A percentile compares a stretch with the other conserved stretches of the same genome.
Conservation (phyloP, 2,797 vertebrate species). For the Chiloscyllium punctatum region DNA sequence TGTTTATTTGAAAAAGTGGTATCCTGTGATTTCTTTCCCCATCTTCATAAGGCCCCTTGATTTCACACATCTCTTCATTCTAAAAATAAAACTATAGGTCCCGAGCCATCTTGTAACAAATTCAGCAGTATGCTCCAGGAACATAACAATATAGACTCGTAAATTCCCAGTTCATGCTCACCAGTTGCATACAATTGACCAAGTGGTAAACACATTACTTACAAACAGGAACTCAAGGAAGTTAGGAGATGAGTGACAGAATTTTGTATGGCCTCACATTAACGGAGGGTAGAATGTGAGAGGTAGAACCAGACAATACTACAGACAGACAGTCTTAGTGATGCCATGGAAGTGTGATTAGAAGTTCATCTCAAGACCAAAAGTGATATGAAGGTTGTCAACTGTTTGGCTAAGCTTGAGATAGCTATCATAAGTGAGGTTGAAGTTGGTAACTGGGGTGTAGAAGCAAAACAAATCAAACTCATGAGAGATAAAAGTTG, state of each 20-base stretch:
- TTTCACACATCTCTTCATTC: too few relatives aligned
- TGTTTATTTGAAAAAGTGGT: too few relatives aligned
- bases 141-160: too few relatives aligned
- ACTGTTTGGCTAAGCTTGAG: not conserved
- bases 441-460: not conserved
- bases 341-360: not conserved
- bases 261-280: not conserved
- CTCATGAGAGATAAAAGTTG: not conserved
- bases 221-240: not conserved
- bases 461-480: not conserved
- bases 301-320: not conserved
- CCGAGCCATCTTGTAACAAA: too few relatives aligned
- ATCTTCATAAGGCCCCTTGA: too few relatives aligned
- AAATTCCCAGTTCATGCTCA: not conserved
- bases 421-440: not conserved
- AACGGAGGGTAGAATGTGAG: not conserved
- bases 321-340: not conserved
- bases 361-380: not conserved
- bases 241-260: not conserved
- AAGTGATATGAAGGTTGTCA: not conserved
- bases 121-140: too few relatives aligned
- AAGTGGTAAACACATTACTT: not conserved
- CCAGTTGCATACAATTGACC: not conserved
- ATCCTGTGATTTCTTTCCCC: too few relatives aligned
- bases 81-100: too few relatives aligned